Conservation (phyloP, 2,113 vertebrate species). For the Lipophrys pholis region DNA sequence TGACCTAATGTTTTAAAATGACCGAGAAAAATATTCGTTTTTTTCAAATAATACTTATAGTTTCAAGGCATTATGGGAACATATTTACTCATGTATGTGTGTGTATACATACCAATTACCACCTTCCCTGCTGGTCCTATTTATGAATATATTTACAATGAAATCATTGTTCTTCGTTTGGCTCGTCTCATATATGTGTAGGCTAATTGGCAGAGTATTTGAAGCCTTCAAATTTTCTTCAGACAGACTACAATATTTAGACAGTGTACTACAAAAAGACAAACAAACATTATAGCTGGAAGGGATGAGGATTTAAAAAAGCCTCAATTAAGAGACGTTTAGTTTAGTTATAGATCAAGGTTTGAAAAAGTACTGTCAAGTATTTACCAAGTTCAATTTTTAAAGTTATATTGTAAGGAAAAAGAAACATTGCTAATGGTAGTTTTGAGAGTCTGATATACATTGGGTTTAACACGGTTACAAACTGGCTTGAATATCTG, state of each 20-base stretch:
- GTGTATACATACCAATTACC: conserved; percentile 37
- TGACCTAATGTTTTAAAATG: not conserved
- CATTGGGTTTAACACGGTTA: not conserved
- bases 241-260: conserved; percentile 9
- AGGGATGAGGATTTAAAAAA: not conserved
- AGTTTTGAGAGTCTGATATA: not conserved
- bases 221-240: not conserved
- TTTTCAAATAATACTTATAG: not conserved
- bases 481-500: not conserved
- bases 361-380: too few relatives aligned
- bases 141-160: conserved; percentile 20
- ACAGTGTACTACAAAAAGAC: not conserved
- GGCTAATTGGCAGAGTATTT: conserved; percentile 41
- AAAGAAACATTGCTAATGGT: not conserved
- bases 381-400: too few relatives aligned
- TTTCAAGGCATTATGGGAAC: not conserved
- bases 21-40: not conserved
- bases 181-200: conserved; percentile 34
- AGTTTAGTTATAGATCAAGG: not conserved
- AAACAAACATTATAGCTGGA: not conserved
- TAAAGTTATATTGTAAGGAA: too few relatives aligned
- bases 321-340: not conserved
- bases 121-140: conserved; percentile 17
- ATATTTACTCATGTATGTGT: not conserved
- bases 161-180: conserved; percentile 23